Base-by-base conservation (phyloP, 2,888 invertebrate genomes). In the Pimpla rufipes region DNA sequence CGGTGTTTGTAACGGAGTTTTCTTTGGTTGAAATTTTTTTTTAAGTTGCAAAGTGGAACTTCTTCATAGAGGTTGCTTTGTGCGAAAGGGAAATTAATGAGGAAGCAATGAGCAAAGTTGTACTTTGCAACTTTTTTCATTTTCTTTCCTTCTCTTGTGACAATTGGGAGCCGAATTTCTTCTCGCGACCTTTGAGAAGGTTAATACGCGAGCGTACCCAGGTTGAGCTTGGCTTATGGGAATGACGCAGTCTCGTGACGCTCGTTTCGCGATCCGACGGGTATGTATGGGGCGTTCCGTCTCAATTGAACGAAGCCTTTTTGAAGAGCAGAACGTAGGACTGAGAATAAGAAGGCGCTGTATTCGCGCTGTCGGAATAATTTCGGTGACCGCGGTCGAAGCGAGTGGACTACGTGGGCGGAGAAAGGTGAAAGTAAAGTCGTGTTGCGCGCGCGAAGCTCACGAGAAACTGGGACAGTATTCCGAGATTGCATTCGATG, bases 401-500 rank as follows among this genome's bases (percentile, higher is more conserved):
- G n/a, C n/a, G 29, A 13, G 57, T 11, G 8, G 52, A 16, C 6
- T 55, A 11, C 8, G 50, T 16, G 35, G 35, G 57, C 16, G 40
- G 37, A 35, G 55, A 59, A 77, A 37, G 40, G 68, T 16, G 50
- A 78, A 23, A 42, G 40, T 29, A 45, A 50, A 18, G 50, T 11
- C n/a, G 40, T n/a, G n/a, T n/a, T n/a, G 10, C 10, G 64, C 21
- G 57, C 50, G 23, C 55, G 64, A 42, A 37, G 57, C 52, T 50
- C 45, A 73, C 52, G 81, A 52, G 67, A 73, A 81, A 81, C 47
- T 78, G 57, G 81, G 67, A 67, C 79, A 73, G 70, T 77, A 55
- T 75, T 79, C 62, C 50, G 77, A 64, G 67, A 76, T 66, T 70
- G 75, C 67, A 74, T 77, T 77, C 68, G 45, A 84, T 82, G 76